These are phyloP conservation scores for Dipus sagitta DNA, from an alignment of 2,797 vertebrate species.

Conservation along the genomic window DNA sequence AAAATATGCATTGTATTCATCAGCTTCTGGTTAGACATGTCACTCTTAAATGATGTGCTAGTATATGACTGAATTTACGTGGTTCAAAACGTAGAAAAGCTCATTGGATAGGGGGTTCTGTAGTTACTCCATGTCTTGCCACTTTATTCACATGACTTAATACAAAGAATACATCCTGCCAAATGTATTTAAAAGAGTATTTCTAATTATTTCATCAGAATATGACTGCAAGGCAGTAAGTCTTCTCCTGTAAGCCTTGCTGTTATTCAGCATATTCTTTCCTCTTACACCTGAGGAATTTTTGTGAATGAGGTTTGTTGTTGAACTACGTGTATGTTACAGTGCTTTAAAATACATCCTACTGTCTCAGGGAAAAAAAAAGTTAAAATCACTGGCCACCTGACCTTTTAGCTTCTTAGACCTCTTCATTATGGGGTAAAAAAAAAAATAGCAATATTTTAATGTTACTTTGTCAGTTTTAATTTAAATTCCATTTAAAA, in stretches of 20 bases:
- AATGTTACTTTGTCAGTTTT: too few relatives aligned
- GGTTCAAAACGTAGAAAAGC: not conserved
- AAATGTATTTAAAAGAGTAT: not conserved
- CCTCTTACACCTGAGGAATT: not conserved
- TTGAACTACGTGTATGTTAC: not conserved
- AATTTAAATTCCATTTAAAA: too few relatives aligned
- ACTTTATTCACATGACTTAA: not conserved
- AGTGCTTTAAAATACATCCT: not conserved
- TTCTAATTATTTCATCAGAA: slow-evolving; percentile 1
- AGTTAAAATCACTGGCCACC: not conserved
- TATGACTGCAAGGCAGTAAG: not conserved
- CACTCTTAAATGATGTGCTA: not conserved
- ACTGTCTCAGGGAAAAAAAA: not conserved
- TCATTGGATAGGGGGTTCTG: not conserved
- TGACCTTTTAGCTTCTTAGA: not conserved
- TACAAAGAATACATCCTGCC: not conserved
- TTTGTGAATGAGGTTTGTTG: not conserved
- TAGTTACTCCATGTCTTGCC: not conserved
- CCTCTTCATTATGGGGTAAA: too few relatives aligned
- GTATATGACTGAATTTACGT: slow-evolving; percentile 14
- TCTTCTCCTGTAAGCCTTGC: not conserved
- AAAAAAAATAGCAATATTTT: too few relatives aligned
- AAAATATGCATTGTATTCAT: not conserved
- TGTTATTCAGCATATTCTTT: not conserved
- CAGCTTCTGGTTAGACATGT: not conserved